Conservation (phyloP, 2,797 vertebrate genomes). For the Dendrocincla fuliginosa region DNA sequence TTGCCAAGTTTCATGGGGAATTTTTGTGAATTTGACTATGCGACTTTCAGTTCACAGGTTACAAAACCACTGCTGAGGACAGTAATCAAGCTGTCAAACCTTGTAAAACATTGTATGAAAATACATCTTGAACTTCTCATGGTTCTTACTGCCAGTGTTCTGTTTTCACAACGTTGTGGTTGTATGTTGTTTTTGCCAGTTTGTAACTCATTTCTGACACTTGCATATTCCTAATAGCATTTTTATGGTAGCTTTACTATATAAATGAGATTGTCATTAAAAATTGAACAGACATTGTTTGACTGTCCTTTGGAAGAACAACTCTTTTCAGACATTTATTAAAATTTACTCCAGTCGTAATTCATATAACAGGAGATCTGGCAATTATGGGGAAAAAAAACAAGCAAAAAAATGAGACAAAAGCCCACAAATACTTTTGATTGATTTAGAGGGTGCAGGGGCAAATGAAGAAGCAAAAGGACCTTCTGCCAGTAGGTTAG, state of each 20-base stretch:
- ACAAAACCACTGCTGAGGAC: background rate
- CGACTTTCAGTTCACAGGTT: background rate
- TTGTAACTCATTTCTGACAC: background rate
- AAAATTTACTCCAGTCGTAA: background rate
- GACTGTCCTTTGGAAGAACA: conserved; percentile 9
- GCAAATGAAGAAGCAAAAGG: background rate
- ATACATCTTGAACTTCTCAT: accelerated
- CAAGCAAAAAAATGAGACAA: background rate
- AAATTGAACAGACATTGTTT: conserved; percentile 3
- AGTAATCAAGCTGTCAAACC: background rate
- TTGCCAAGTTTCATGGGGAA: background rate
- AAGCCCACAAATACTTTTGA: background rate
- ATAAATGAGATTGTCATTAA: conserved; percentile 31
- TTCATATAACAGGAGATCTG: background rate
- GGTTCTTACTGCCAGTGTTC: background rate
- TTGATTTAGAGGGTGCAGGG: background rate
- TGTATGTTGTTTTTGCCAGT: background rate
- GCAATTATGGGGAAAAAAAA: background rate
- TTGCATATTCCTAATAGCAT: background rate
- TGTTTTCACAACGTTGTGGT: background rate
- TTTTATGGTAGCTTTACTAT: conserved; percentile 18
- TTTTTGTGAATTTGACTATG: background rate
- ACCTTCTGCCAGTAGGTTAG: background rate
- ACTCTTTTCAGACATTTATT: background rate
- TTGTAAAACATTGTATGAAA: background rate